Conservation (phyloP, 2,113 vertebrate genomes). For the Gadus chalcogrammus region DNA sequence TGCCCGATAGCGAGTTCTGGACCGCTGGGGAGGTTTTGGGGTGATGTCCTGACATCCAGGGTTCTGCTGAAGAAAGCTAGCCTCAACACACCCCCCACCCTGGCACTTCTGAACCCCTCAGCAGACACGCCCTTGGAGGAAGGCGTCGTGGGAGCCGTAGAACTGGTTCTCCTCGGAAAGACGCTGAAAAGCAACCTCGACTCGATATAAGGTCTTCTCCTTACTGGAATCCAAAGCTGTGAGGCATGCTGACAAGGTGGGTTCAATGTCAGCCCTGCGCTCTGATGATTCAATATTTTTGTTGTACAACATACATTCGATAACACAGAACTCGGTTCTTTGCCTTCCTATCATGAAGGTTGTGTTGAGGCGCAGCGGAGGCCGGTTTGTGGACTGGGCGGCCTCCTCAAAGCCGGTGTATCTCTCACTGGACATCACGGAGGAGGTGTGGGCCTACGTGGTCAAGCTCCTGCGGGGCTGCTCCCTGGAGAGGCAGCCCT, state of each 20-base stretch:
- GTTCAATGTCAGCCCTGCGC: background rate
- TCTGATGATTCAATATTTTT: background rate
- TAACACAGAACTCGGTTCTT: background rate
- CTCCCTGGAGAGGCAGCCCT: constrained; percentile 68
- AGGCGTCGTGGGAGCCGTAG: constrained; percentile 21
- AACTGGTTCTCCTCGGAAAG: constrained; percentile 65
- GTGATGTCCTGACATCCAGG: constrained; percentile 67
- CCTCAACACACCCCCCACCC: constrained; percentile 65
- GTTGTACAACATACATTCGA: background rate
- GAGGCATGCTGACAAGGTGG: constrained; percentile 44
- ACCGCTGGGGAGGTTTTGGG: constrained; percentile 60
- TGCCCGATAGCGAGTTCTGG: constrained; percentile 73
- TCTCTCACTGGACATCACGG: constrained; percentile 29
- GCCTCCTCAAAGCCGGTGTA: constrained; percentile 39
- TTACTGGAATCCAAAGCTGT: constrained; percentile 65
- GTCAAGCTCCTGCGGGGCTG: constrained; percentile 45
- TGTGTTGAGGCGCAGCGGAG: constrained; percentile 54
- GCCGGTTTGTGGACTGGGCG: constrained; percentile 34
- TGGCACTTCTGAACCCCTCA: constrained; percentile 64
- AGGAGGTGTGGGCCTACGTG: constrained; percentile 41
- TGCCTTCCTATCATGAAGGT: constrained; percentile 45
- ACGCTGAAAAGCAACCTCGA: constrained; percentile 53
- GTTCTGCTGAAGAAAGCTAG: constrained; percentile 57
- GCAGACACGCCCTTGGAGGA: background rate
- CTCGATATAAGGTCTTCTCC: constrained; percentile 54